A percentile compares a stretch with the other conserved stretches of the same genome.
phyloP scores from a whole-genome alignment of 2,888 invertebrate genomes.

The Melinaea marsaeus region DNA sequence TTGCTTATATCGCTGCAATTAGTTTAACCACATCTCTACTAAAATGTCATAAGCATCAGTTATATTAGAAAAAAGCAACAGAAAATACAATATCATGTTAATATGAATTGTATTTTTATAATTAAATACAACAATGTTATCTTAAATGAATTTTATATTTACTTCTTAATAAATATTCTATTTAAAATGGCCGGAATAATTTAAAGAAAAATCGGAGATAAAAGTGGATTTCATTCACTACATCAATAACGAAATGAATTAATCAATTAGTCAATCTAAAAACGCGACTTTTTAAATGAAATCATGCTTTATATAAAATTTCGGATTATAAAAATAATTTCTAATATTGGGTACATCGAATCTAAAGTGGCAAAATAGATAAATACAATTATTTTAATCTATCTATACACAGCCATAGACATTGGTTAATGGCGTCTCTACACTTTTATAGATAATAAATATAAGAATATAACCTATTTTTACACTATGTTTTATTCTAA shows the following conservation, averaged over 20 bases:
- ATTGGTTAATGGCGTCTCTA: conserved; percentile 30
- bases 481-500: neutral
- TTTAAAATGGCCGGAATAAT: conserved; percentile 75
- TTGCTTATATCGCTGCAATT: too few species aligned
- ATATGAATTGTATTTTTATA: too few species aligned
- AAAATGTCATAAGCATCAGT: too few species aligned
- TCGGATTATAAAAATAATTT: neutral
- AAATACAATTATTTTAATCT: conserved; percentile 19
- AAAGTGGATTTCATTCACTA: conserved; percentile 14
- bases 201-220: conserved; percentile 44
- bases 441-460: conserved; percentile 20
- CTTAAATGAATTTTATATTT: conserved; percentile 33
- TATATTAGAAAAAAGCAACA: too few species aligned
- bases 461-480: conserved; percentile 1
- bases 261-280: neutral
- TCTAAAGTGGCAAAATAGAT: conserved; percentile 2
- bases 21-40: too few species aligned
- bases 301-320: too few species aligned
- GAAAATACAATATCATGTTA: too few species aligned
- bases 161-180: conserved; percentile 43
- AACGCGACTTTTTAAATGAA: neutral
- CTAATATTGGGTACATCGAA: neutral
- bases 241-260: too few species aligned
- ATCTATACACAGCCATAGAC: conserved; percentile 32
- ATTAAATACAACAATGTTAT: too few species aligned